These are phyloP conservation scores for Lasioglossum leucozonium DNA, from an alignment of 2,888 invertebrate species.

Conservation along the genomic window DNA sequence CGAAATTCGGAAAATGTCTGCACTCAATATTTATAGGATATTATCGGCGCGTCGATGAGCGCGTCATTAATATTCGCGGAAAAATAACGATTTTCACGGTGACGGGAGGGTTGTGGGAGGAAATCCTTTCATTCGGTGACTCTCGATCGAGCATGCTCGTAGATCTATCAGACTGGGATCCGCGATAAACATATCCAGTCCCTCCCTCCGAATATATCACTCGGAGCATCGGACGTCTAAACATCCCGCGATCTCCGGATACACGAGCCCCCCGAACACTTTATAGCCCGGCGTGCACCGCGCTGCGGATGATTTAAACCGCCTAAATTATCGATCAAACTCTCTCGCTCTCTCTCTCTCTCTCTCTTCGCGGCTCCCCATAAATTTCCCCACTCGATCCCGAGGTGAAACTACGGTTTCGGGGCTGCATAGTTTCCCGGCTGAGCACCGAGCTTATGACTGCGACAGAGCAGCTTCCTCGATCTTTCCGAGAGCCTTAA, in stretches of 20 bases:
- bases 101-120: not conserved
- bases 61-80: not conserved
- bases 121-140: not conserved
- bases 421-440: slow-evolving; percentile 4
- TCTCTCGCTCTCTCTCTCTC: not conserved
- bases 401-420: slow-evolving; percentile 8
- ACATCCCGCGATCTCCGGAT: slow-evolving; percentile 17
- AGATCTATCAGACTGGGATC: not conserved
- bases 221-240: slow-evolving; percentile 20
- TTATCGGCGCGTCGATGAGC: not conserved
- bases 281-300: slow-evolving; percentile 28
- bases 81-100: not conserved
- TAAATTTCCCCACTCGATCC: slow-evolving; percentile 29
- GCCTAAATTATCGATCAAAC: slow-evolving; percentile 46
- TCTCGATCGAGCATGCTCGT: not conserved
- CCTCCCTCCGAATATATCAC: slow-evolving; percentile 11
- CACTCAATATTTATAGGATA: slow-evolving; percentile 3
- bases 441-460: not conserved
- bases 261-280: slow-evolving; percentile 21
- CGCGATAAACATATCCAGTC: not conserved
- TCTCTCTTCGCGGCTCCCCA: not conserved
- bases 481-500: not conserved
- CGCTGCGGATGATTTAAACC: slow-evolving; percentile 26
- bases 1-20: not conserved
- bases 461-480: not conserved